Conservation (phyloP, 2,797 vertebrate genomes). For the Lagodon rhomboides region DNA sequence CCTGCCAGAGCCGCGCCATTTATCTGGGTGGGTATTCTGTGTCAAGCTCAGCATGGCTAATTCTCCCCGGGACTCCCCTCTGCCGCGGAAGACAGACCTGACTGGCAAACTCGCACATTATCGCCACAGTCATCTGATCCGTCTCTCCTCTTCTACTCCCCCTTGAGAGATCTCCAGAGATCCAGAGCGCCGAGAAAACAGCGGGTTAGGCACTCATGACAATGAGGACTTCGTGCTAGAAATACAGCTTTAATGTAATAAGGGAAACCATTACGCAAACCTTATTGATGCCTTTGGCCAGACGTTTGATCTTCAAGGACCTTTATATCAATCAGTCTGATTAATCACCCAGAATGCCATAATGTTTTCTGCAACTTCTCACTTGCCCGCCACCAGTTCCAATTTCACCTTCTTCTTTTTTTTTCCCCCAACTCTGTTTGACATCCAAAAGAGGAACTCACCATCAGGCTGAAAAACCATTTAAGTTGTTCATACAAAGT, state of each 20-base stretch:
- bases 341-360: slow-evolving; percentile 24
- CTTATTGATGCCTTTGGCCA: slow-evolving; percentile 30
- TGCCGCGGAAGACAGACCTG: slow-evolving; percentile 72
- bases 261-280: slow-evolving; percentile 35
- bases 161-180: slow-evolving; percentile 42
- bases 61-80: slow-evolving; percentile 80
- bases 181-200: slow-evolving; percentile 38
- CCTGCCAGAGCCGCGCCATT: slow-evolving; percentile 82
- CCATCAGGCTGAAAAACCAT: slow-evolving; percentile 62
- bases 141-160: slow-evolving; percentile 57
- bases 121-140: slow-evolving; percentile 76
- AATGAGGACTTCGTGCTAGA: slow-evolving; percentile 22
- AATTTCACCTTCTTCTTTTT: slow-evolving; percentile 43
- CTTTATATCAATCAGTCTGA: slow-evolving; percentile 16
- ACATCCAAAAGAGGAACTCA: slow-evolving; percentile 49
- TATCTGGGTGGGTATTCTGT: slow-evolving; percentile 84
- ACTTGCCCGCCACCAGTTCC: slow-evolving; percentile 35
- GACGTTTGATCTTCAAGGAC: slow-evolving; percentile 35
- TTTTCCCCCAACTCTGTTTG: slow-evolving; percentile 24
- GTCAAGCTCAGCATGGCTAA: slow-evolving; percentile 81
- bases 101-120: slow-evolving; percentile 83
- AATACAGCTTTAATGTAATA: slow-evolving; percentile 38
- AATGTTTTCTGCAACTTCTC: slow-evolving; percentile 56
- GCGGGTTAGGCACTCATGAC: slow-evolving; percentile 23
- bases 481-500: slow-evolving; percentile 61